A percentile compares a stretch with the other conserved stretches of the same genome.
Evolutionary conservation across 1,140 invertebrate species (phyloP).

Genomic region (Diploscapter pachys): DNA sequence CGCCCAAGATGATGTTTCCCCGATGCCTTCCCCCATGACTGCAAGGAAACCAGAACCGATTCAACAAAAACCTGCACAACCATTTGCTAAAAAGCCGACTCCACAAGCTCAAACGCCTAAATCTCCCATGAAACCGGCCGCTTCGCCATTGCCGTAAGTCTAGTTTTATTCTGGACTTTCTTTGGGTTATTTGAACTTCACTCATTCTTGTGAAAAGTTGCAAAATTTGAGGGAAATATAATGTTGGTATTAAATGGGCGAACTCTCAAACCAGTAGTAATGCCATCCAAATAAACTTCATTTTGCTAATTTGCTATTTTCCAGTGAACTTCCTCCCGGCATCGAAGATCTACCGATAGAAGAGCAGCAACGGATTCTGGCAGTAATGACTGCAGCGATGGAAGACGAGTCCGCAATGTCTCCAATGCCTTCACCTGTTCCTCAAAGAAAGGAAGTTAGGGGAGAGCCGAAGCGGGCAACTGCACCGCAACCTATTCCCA

Average conservation of each 20-base stretch:
- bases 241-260: constrained; percentile 19
- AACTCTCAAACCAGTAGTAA: constrained; percentile 33
- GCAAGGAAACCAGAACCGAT: background rate
- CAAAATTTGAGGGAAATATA: no score
- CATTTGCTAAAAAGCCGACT: background rate
- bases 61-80: background rate
- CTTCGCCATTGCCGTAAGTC: constrained; percentile 3
- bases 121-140: constrained; percentile 14
- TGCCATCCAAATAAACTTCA: no score
- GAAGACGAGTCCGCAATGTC: constrained; percentile 27
- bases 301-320: background rate
- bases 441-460: background rate
- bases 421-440: constrained; percentile 9
- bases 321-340: constrained; percentile 27
- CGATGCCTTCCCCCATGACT: background rate
- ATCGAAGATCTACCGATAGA: constrained; percentile 44
- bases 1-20: constrained; percentile 15
- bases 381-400: constrained; percentile 47
- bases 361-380: constrained; percentile 49
- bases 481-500: no score
- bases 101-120: background rate
- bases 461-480: no score
- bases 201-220: no score
- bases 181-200: background rate
- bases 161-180: background rate